Base-by-base conservation (phyloP, 2,888 invertebrate genomes). In the Thecocarcelia acutangulata region DNA sequence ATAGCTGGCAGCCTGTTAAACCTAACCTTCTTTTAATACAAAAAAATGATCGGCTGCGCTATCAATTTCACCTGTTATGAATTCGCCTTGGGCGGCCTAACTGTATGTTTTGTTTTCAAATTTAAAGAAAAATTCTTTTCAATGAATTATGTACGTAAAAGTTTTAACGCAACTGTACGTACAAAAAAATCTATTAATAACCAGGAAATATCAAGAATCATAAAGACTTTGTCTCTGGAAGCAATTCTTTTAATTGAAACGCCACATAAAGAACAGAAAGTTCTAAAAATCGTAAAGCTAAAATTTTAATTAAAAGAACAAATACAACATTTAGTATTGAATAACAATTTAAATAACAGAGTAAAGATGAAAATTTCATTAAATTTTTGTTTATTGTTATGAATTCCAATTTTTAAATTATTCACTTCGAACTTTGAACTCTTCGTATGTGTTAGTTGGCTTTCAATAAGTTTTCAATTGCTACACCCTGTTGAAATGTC, bases 401-500 rank as follows among this genome's bases (percentile, higher is more conserved):
- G 6, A 42, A 48, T 40, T 70, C 9, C 24, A 44, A 6, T 54
- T 12, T 11, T 24, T 50, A 17, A 1, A 37, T 46, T 63, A 24
- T 37, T 52, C 48, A 42, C 17, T 17, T 1, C 52, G 63, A 75
- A 61, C 75, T 80, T 80, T 76, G 61, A 66, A 76, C 59, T 68
- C 68, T 80, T 64, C 52, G 33, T 66, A 42, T 37, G 19, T 24
- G 1, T 33, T 48, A 13, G 12, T 50, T 28, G 52, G 8, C 21
- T 40, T 59, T 59, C 68, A 68, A 52, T 68, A 54, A 59, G 61
- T 63, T 70, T 76, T 72, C 63, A 78, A 58, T 66, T 78, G 64
- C 52, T 78, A 70, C 82, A 82, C 82, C 74, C 82, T 82, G 74
- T 74, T 59, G 11, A 58, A 77, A 64, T 69, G 73, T 63, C 64